A percentile compares a stretch with the other conserved stretches of the same genome.
Evolutionary conservation across 2,797 vertebrate species (phyloP).

Genomic region (Gephyroberyx darwinii): DNA sequence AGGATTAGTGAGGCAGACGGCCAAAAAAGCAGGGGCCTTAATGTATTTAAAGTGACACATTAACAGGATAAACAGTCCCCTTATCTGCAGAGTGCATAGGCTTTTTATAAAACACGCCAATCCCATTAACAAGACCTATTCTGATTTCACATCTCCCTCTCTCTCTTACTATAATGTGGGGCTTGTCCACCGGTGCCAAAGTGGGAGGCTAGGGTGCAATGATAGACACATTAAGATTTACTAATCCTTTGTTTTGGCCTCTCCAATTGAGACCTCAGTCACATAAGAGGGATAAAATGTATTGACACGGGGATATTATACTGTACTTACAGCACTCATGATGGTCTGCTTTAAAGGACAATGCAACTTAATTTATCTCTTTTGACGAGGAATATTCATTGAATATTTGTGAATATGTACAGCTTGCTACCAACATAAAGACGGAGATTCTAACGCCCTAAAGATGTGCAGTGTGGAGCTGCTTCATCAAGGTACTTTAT

Average conservation of each 20-base stretch:
- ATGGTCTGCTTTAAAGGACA: neutral
- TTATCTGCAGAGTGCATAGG: conserved; percentile 81
- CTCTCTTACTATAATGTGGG: conserved; percentile 48
- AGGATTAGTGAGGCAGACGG: conserved; percentile 81
- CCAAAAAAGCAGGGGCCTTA: conserved; percentile 76
- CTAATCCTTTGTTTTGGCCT: conserved; percentile 68
- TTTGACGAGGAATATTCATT: neutral
- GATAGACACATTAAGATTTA: conserved; percentile 69
- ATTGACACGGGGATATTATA: conserved; percentile 5
- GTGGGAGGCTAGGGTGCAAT: conserved; percentile 55
- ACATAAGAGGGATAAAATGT: conserved; percentile 26
- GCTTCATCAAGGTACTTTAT: too few relatives aligned
- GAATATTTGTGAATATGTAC: conserved; percentile 3
- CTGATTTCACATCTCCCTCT: conserved; percentile 75
- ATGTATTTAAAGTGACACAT: conserved; percentile 88
- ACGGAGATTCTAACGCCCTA: neutral
- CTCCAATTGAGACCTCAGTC: conserved; percentile 53
- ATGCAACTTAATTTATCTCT: neutral
- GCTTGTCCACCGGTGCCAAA: conserved; percentile 57
- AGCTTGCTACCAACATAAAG: neutral
- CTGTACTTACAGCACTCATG: conserved; percentile 3
- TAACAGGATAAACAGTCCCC: conserved; percentile 86
- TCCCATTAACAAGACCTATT: conserved; percentile 82
- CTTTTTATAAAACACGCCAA: conserved; percentile 78
- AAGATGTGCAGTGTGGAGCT: neutral